Percentiles rank a stretch among this genome's conserved stretches.
These are phyloP conservation scores for Drosophila ohnishii DNA, from an alignment of 1,140 invertebrate species.

Conservation along the genomic window DNA sequence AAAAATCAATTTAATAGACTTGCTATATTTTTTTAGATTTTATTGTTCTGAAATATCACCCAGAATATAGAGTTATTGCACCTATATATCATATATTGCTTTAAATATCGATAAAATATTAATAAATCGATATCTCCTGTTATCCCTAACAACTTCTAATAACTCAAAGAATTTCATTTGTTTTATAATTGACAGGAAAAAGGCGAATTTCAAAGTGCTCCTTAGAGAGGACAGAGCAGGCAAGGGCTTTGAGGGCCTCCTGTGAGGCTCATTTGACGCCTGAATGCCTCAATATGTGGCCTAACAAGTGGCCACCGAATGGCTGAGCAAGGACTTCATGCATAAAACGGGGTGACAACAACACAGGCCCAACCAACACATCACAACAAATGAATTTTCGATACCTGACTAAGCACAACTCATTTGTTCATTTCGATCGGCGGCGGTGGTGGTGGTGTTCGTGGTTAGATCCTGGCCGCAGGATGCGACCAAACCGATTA, in stretches of 20 bases:
- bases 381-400: conserved; percentile 59
- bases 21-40: no score
- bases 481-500: conserved; percentile 8
- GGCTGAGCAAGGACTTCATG: conserved; percentile 49
- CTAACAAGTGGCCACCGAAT: conserved; percentile 26
- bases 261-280: conserved; percentile 50
- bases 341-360: conserved; percentile 44
- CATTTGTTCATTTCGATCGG: conserved; percentile 56
- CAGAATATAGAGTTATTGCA: no score
- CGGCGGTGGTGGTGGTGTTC: neutral
- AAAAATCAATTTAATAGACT: no score
- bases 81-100: neutral
- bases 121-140: neutral
- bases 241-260: no score
- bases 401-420: conserved; percentile 68
- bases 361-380: neutral
- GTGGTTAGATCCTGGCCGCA: conserved; percentile 10
- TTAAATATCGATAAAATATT: neutral
- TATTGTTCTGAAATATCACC: no score
- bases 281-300: conserved; percentile 42
- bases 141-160: conserved; percentile 7
- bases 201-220: neutral
- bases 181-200: conserved; percentile 42
- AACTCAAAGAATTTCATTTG: conserved; percentile 6
- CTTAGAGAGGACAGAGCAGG: no score